These are phyloP conservation scores for Myopa tessellatipennis DNA, from an alignment of 2,888 invertebrate genomes.

Conservation along the genomic window DNA sequence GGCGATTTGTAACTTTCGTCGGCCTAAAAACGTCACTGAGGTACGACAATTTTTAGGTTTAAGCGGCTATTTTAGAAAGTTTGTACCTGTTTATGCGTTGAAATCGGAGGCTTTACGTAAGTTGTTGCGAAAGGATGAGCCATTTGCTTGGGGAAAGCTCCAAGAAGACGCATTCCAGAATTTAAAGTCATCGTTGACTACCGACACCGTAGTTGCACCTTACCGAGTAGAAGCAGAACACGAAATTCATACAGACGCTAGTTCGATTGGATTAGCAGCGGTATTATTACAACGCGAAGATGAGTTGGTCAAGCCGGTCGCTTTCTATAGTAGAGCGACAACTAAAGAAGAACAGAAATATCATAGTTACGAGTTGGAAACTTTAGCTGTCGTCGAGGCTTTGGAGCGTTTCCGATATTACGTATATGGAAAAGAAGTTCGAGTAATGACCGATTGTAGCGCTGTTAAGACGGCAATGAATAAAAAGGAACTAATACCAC, in stretches of 20 bases:
- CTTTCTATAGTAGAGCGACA: conserved; percentile 24
- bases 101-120: conserved; percentile 29
- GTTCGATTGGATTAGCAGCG: conserved; percentile 30
- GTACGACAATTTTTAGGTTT: conserved; percentile 31
- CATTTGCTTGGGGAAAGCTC: conserved; percentile 25
- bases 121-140: conserved; percentile 31
- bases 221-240: conserved; percentile 8
- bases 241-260: conserved; percentile 24
- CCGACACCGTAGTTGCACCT: background rate
- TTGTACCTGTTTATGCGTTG: conserved; percentile 13
- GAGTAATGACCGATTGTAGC: conserved; percentile 41
- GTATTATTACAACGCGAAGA: conserved; percentile 23
- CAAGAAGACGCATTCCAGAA: conserved; percentile 2
- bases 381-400: conserved; percentile 45
- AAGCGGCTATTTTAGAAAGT: background rate
- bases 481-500: conserved; percentile 40
- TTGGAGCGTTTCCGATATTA: conserved; percentile 45
- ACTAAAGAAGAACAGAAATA: conserved; percentile 32
- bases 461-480: conserved; percentile 38
- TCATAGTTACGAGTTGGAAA: conserved; percentile 42
- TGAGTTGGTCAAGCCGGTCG: conserved; percentile 5
- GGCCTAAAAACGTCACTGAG: conserved; percentile 35
- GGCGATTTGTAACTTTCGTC: conserved; percentile 39
- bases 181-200: background rate
- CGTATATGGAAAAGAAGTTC: conserved; percentile 43